Base-by-base conservation (phyloP, 2,797 vertebrate species). In the Sebastes reedi region DNA sequence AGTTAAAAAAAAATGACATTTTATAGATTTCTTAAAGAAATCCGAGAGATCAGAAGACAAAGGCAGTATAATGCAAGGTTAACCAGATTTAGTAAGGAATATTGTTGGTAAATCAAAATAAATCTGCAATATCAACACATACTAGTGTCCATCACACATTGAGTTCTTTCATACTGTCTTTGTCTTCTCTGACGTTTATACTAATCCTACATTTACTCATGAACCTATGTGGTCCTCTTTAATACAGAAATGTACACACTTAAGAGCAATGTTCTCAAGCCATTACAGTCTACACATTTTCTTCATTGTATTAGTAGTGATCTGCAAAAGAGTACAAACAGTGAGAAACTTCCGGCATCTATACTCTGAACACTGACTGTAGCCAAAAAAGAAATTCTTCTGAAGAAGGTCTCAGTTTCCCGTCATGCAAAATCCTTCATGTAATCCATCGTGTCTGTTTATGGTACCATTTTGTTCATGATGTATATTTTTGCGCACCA, bases 301-400 rank as follows among this genome's bases (percentile, higher is more conserved):
- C 42, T 78, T 87, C 58, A 66, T 80, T 70, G 27, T 36, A 34
- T 71, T 78, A 39, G 36, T 27, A 32, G 22, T 77, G 67, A 61
- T 75, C 64, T 78, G 59, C 25, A 58, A 20, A 76, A 72, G 24
- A 72, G 22, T 58, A 81, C 65, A 73, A 80, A 68, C 54, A 55
- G 58, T 61, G 54, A 68, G 62, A 72, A 69, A 60, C 10, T 3
- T 22, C 56, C 56, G 46, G 12, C 52, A 61, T 82, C 34, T 77
- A 25, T 58, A 78, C 36, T 77, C 75, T 84, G 82, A 92, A 93
- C 89, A 93, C 88, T 90, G 90, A 84, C 71, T 85, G 79, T 58
- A 81, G 82, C 69, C 65, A 62, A 75, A 72, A 46, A 82, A 78
- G 22, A 12, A 67, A 54, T 71, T 72, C 34, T 73, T 84, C n/a